phyloP scores from a whole-genome alignment of 2,888 invertebrate species.

The Gymnocheta viridis region DNA sequence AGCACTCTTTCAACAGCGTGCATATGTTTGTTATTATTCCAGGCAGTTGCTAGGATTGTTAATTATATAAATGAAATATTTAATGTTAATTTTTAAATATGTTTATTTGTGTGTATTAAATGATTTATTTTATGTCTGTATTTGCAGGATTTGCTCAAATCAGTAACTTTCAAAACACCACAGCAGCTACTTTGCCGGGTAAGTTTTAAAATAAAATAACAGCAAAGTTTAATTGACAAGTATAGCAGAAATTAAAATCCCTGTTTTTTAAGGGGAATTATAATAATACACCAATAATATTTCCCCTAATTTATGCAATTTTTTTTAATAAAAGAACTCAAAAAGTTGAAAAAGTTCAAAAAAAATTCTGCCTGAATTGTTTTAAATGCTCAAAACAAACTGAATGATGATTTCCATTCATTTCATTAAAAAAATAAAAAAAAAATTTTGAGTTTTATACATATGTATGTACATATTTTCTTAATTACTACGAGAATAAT shows the following conservation, averaged over 20 bases:
- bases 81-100: background rate
- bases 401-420: too few relatives aligned
- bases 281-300: constrained; percentile 45
- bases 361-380: background rate
- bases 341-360: background rate
- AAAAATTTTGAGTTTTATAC: background rate
- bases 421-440: background rate
- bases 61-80: too few relatives aligned
- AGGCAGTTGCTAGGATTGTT: too few relatives aligned
- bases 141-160: constrained; percentile 80
- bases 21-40: too few relatives aligned
- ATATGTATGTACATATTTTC: too few relatives aligned
- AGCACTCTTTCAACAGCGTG: too few relatives aligned
- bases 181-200: constrained; percentile 79
- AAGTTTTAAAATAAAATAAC: constrained; percentile 71
- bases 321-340: background rate
- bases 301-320: constrained; percentile 31
- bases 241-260: constrained; percentile 39
- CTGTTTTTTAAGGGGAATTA: constrained; percentile 49
- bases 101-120: background rate
- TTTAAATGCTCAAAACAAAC: background rate
- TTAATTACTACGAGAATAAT: too few relatives aligned
- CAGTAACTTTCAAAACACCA: constrained; percentile 79
- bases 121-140: constrained; percentile 9
- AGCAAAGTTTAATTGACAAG: constrained; percentile 54